Evolutionary conservation across 2,888 invertebrate species (phyloP), one percentile per base, ranked within the genome.

Genomic region (Torymus texanus): DNA sequence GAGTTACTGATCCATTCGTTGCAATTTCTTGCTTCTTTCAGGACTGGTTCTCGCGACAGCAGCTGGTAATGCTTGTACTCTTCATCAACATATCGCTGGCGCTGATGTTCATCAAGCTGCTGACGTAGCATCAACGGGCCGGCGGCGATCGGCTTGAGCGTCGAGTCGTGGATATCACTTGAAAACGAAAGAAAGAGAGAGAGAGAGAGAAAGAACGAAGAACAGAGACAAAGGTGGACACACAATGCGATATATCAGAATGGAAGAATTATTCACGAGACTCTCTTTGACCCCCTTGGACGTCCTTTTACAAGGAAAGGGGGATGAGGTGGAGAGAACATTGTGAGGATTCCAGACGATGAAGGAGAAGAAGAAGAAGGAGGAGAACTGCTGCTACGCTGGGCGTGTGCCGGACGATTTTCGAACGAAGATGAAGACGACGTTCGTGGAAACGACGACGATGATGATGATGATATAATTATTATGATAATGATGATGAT

Each of bases 41-140:
- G 97, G 97, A 97, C 94, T 97, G 97, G 97, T 96, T 97, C 92
- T 96, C 97, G 89, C 94, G 97, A 91, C 97, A 97, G 93, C 97
- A 97, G 93, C 93, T 97, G 91, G 95, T 97, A 91, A 95, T 97
- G 92, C 93, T 97, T 91, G 97, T 97, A 88, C 94, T 97, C 87
- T 95, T 97, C 92, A 95, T 97, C 92, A 97, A 97, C 93, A 95
- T 97, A 92, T 95, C 96, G 86, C 92, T 97, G 93, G 97, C 97
- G 91, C 95, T 97, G 92, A 95, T 97, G 94, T 97, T 97, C 93
- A 96, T 97, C 93, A 97, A 97, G 92, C 93, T 97, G 93, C 93
- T 97, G 89, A 97, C 97, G 95, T 97, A 97, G 96, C 94, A 94
- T 74, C 66, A 79, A 91, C 92, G 86, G 92, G 10, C 74, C 50